Base-by-base conservation (phyloP, 1,140 invertebrate species). In the Paralvinella palmiformis region DNA sequence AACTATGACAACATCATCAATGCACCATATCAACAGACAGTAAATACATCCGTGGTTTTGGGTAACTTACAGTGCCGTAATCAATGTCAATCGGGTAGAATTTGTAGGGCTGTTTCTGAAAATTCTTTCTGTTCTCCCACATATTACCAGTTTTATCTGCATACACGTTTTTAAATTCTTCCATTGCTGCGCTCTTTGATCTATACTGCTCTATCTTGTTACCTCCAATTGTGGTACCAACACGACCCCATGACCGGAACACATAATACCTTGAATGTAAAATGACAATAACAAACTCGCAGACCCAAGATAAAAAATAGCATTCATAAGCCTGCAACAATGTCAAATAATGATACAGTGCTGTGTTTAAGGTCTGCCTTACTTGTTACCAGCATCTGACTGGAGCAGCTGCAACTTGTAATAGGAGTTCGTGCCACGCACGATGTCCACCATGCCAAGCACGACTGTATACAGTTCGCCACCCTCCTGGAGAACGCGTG, bases 351-450 rank as follows among this genome's bases (percentile, higher is more conserved):
- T n/a, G n/a, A n/a, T n/a, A n/a, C n/a, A n/a, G n/a, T n/a, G n/a
- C n/a, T n/a, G n/a, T n/a, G n/a, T n/a, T n/a, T n/a, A n/a, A n/a
- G n/a, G 10, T 2, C 13, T 10, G 10, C 10, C 67, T 71, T 81
- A 90, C 83, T 82, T 85, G 7, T 85, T 82, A 41, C 78, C 78
- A 10, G 69, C 74, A 75, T 97, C 92, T 17, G 85, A 75, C 76
- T 95, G 86, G 15, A 98, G 79, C 36, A 97, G 77, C 80, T 98
- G 96, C 33, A 98, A 67, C 79, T 98, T 98, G 78, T 99, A 98
- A 79, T 85, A 99, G 4, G 91, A 94, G 79, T 99, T 99, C 72
- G 89, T 92, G 56, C 90, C 88, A 10, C 82, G 84, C 63, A 89
- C 86, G 37, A 98, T 86, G 77, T 97, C 92, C 1, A 93, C 93